Conservation (phyloP, 2,888 invertebrate species). For the Xanthostigma xanthostigma region DNA sequence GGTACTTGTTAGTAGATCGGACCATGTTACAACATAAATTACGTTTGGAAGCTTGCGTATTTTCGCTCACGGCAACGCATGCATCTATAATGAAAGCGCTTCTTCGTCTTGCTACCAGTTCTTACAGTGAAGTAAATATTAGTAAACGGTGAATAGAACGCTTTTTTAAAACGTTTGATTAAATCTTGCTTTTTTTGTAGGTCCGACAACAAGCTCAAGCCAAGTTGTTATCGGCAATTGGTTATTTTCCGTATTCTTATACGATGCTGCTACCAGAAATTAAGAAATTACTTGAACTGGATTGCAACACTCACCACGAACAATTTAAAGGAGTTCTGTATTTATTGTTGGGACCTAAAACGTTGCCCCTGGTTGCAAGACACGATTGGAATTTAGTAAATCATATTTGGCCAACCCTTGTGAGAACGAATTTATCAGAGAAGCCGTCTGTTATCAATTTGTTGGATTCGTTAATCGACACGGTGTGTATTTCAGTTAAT, state of each 20-base stretch:
- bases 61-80: slow-evolving; percentile 43
- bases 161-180: background rate
- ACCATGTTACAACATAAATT: slow-evolving; percentile 50
- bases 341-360: slow-evolving; percentile 52
- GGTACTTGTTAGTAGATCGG: slow-evolving; percentile 49
- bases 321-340: slow-evolving; percentile 67
- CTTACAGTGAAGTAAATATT: slow-evolving; percentile 45
- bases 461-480: slow-evolving; percentile 38
- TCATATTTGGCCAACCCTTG: slow-evolving; percentile 63
- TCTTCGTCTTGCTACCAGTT: slow-evolving; percentile 44
- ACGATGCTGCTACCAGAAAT: slow-evolving; percentile 46
- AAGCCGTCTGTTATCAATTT: slow-evolving; percentile 64
- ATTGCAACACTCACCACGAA: slow-evolving; percentile 46
- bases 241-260: slow-evolving; percentile 55
- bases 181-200: slow-evolving; percentile 22
- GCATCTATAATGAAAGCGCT: slow-evolving; percentile 42
- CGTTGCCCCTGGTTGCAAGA: slow-evolving; percentile 46
- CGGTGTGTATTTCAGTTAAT: slow-evolving; percentile 11
- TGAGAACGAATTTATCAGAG: slow-evolving; percentile 68
- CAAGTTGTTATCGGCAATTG: slow-evolving; percentile 44
- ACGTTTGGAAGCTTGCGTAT: slow-evolving; percentile 28
- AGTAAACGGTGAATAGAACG: background rate
- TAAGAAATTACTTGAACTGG: slow-evolving; percentile 41
- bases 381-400: slow-evolving; percentile 61
- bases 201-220: slow-evolving; percentile 52